A percentile compares a stretch with the other conserved stretches of the same genome.
These are phyloP conservation scores for Pipistrellus nathusii DNA, from an alignment of 2,797 vertebrate genomes.

Conservation along the genomic window DNA sequence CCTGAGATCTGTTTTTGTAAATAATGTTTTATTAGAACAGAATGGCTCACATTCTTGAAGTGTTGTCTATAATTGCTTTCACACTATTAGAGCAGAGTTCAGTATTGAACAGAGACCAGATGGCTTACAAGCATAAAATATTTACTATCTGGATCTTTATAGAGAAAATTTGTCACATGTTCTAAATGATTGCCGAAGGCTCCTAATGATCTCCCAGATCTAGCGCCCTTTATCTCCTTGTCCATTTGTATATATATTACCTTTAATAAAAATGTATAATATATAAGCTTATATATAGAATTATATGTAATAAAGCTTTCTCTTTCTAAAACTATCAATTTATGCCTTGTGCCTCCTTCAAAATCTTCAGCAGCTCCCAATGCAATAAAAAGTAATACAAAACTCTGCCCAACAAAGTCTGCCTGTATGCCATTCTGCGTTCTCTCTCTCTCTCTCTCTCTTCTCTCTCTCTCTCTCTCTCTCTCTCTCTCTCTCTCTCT, in stretches of 20 bases:
- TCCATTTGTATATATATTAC: conserved; percentile 28
- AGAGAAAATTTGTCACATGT: not conserved
- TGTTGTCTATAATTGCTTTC: not conserved
- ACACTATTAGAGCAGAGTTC: not conserved
- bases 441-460: no score
- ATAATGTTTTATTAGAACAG: not conserved
- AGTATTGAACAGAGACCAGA: not conserved
- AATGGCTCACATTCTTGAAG: not conserved
- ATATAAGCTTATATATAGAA: not conserved
- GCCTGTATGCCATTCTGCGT: not conserved
- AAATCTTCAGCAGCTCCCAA: not conserved
- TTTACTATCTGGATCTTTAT: not conserved
- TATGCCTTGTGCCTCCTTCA: not conserved
- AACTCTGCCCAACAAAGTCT: not conserved
- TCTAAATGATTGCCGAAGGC: conserved; percentile 5
- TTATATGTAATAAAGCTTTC: not conserved
- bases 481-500: no score
- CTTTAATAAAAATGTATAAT: not conserved
- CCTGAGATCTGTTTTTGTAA: not conserved
- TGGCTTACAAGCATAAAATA: not conserved
- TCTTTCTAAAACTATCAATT: conserved; percentile 8
- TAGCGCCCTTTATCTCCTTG: not conserved
- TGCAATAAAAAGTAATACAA: conserved; percentile 36
- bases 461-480: no score
- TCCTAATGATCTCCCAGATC: conserved; percentile 1